phyloP scores from a whole-genome alignment of 2,797 vertebrate species.

The Thaleichthys pacificus region DNA sequence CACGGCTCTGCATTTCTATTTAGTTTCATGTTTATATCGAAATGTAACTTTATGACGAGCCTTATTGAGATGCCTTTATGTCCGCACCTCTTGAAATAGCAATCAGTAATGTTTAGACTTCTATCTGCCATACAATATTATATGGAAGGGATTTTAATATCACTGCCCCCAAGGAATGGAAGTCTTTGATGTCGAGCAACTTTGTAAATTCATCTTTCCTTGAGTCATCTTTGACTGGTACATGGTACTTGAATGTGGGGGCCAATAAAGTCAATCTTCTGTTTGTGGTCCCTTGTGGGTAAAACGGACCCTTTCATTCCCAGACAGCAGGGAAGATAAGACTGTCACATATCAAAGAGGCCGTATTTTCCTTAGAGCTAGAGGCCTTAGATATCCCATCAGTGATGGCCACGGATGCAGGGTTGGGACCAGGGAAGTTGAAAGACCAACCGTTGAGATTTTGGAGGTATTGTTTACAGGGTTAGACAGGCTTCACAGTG shows the following conservation, averaged over 20 bases:
- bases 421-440: constrained; percentile 16
- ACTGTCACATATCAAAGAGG: constrained; percentile 42
- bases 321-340: constrained; percentile 35
- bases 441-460: constrained; percentile 19
- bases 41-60: constrained; percentile 4
- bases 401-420: constrained; percentile 28
- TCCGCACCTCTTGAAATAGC: background rate
- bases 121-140: background rate
- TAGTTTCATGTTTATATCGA: constrained; percentile 1
- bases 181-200: constrained; percentile 29
- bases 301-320: constrained; percentile 31
- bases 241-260: constrained; percentile 16
- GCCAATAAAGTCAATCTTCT: constrained; percentile 30
- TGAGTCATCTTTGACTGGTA: constrained; percentile 32
- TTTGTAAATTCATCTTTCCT: constrained; percentile 22
- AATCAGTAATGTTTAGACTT: background rate
- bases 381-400: constrained; percentile 30
- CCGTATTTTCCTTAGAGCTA: constrained; percentile 16
- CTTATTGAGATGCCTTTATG: background rate
- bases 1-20: constrained; percentile 25
- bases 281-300: constrained; percentile 31
- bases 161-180: constrained; percentile 16
- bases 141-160: constrained; percentile 5
- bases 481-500: constrained; percentile 25
- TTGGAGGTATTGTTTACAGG: constrained; percentile 22